These are phyloP conservation scores for Ceuthmochares aereus DNA, from an alignment of 2,113 vertebrate species.

Conservation along the genomic window DNA sequence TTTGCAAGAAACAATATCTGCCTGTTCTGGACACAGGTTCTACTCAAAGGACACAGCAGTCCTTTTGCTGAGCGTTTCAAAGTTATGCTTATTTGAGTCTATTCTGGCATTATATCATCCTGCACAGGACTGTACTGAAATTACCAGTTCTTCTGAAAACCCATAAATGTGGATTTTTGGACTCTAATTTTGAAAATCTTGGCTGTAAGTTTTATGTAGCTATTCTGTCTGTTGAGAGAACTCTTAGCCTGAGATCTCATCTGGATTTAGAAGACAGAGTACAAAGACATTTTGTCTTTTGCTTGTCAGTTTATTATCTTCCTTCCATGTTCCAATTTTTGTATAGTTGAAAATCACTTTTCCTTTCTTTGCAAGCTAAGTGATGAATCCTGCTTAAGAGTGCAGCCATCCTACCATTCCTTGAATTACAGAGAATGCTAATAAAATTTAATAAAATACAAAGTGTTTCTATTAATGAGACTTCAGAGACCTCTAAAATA, in stretches of 20 bases:
- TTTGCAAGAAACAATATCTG: neutral
- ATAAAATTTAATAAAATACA: slow-evolving; percentile 26
- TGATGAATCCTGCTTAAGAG: slow-evolving; percentile 15
- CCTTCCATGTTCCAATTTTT: slow-evolving; percentile 6
- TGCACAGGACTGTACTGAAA: neutral
- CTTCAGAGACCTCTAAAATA: slow-evolving; percentile 44
- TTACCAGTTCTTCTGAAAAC: slow-evolving; percentile 25
- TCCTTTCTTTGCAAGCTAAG: slow-evolving; percentile 18
- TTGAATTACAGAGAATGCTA: neutral
- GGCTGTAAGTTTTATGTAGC: slow-evolving; percentile 13
- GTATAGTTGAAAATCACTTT: slow-evolving; percentile 2
- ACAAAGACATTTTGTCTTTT: slow-evolving; percentile 31
- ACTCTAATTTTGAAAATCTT: slow-evolving; percentile 33
- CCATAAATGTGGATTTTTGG: neutral
- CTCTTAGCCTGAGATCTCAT: neutral
- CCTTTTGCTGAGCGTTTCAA: neutral
- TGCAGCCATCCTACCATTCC: neutral
- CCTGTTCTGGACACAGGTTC: neutral
- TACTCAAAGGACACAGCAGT: neutral
- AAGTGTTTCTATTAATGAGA: slow-evolving; percentile 1
- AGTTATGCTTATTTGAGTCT: neutral
- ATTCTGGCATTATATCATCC: neutral
- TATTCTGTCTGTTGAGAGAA: neutral
- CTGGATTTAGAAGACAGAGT: neutral
- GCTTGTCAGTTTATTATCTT: slow-evolving; percentile 22